Conservation (phyloP, 2,888 invertebrate species). For the Boloria selene region DNA sequence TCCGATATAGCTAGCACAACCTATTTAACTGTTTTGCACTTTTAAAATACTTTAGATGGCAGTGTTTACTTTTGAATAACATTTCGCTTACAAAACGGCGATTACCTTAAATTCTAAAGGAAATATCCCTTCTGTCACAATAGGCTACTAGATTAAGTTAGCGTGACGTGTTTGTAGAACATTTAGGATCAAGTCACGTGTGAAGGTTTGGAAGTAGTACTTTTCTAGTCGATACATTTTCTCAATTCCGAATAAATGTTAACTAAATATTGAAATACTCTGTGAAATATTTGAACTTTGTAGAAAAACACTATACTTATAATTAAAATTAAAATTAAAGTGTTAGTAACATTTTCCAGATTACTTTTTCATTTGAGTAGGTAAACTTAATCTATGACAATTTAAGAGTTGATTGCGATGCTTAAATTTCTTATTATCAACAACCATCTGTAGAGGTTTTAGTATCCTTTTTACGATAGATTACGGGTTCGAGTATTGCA, state of each 20-base stretch:
- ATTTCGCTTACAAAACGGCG: constrained; percentile 15
- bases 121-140: constrained; percentile 31
- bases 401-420: too few species aligned
- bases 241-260: constrained; percentile 12
- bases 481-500: too few species aligned
- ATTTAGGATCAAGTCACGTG: constrained; percentile 39
- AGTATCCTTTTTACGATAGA: too few species aligned
- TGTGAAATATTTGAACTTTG: constrained; percentile 2
- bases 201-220: constrained; percentile 22
- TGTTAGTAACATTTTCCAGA: too few species aligned
- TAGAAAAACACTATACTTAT: neutral
- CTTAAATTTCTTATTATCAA: too few species aligned
- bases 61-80: constrained; percentile 8
- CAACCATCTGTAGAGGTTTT: too few species aligned
- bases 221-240: constrained; percentile 22
- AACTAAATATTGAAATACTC: constrained; percentile 24
- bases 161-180: constrained; percentile 32
- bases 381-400: too few species aligned
- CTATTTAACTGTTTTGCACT: too few species aligned
- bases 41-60: neutral
- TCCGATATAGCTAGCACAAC: too few species aligned
- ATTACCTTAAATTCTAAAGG: constrained; percentile 25
- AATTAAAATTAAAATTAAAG: neutral
- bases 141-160: constrained; percentile 28
- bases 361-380: too few species aligned